Evolutionary conservation across 1,140 invertebrate genomes (phyloP).

Genomic region (Triops longicaudatus): DNA sequence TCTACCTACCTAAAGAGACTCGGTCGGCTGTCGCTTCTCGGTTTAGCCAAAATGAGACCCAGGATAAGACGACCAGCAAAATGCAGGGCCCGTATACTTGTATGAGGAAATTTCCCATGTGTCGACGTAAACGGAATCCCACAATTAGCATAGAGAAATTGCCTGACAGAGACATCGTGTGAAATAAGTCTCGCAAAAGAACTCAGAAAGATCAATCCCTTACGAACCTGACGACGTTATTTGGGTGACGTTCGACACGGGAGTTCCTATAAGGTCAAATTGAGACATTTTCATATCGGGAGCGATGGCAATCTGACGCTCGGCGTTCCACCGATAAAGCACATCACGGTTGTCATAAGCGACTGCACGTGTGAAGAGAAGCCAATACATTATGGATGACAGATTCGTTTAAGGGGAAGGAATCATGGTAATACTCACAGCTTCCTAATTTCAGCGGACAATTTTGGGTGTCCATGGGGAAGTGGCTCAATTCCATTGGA

Average conservation of each 20-base stretch:
- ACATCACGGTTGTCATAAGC: conserved; percentile 83
- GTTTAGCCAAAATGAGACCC: conserved; percentile 96
- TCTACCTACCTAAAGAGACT: conserved; percentile 59
- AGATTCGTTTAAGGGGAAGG: conserved; percentile 5
- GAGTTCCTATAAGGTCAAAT: conserved; percentile 80
- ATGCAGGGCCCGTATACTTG: conserved; percentile 91
- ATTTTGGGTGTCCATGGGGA: conserved; percentile 91
- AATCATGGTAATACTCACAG: conserved; percentile 59
- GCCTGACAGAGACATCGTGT: conserved; percentile 42
- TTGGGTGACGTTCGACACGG: conserved; percentile 39
- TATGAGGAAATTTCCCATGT: conserved; percentile 76
- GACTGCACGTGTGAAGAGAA: conserved; percentile 50
- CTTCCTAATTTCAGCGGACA: conserved; percentile 89
- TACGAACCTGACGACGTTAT: conserved; percentile 2
- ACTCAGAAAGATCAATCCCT: too few species aligned
- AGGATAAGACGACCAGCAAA: conserved; percentile 85
- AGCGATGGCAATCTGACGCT: conserved; percentile 71
- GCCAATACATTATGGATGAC: neutral
- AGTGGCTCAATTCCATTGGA: conserved; percentile 91
- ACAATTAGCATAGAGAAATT: conserved; percentile 69
- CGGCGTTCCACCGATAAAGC: conserved; percentile 80
- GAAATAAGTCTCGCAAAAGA: neutral
- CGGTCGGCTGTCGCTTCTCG: conserved; percentile 85
- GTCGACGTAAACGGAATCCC: conserved; percentile 23
- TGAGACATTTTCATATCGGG: conserved; percentile 83